Percentiles rank a stretch among this genome's conserved stretches.
Conservation (phyloP, 2,888 invertebrate species). For the Tuberolachnus salignus region DNA sequence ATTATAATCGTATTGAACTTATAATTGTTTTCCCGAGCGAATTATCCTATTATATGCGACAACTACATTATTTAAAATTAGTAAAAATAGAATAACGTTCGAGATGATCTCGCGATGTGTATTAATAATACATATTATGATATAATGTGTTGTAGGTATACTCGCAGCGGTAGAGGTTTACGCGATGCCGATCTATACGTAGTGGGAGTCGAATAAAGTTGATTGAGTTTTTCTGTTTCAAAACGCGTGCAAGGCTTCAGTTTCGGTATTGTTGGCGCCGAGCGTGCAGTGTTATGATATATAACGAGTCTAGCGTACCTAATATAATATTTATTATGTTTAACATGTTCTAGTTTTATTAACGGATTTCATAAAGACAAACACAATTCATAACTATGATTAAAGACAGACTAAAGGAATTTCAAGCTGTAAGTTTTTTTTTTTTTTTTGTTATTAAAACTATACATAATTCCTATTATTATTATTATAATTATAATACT, state of each 20-base stretch:
- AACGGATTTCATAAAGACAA: neutral
- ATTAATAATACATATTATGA: no score
- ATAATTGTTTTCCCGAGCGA: no score
- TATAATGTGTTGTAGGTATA: neutral
- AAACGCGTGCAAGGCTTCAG: conserved; percentile 8
- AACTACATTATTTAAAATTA: conserved; percentile 11
- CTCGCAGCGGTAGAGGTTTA: no score
- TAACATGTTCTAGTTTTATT: neutral
- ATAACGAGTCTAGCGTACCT: neutral
- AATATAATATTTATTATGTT: conserved; percentile 6
- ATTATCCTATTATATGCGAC: neutral
- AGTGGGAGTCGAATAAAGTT: conserved; percentile 42
- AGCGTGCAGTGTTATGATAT: conserved; percentile 14
- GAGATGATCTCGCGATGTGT: neutral
- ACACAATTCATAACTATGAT: conserved; percentile 57
- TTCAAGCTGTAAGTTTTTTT: conserved; percentile 58
- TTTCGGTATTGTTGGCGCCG: conserved; percentile 28
- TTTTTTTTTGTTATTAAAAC: neutral
- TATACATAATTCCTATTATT: no score
- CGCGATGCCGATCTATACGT: no score
- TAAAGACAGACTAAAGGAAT: conserved; percentile 59
- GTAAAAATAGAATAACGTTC: neutral
- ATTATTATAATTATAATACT: neutral
- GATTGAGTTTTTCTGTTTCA: conserved; percentile 16
- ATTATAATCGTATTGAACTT: no score